Evolutionary conservation across 1,140 invertebrate species (phyloP).

Genomic region (Glomeris maerens): DNA sequence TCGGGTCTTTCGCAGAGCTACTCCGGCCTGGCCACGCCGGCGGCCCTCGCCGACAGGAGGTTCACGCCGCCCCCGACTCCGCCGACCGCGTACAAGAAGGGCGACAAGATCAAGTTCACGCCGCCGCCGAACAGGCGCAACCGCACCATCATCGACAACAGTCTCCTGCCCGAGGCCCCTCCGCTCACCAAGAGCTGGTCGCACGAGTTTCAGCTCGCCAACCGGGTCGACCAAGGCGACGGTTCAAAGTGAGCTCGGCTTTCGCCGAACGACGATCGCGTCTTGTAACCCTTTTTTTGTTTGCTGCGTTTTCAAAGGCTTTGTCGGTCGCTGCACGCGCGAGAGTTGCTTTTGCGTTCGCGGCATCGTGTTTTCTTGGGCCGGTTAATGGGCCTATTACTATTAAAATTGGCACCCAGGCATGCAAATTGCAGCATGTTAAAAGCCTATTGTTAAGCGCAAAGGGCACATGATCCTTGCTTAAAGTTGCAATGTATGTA

Average conservation of each 20-base stretch:
- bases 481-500: too few species aligned
- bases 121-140: conserved; percentile 60
- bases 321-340: too few species aligned
- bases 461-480: too few species aligned
- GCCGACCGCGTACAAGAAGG: conserved; percentile 30
- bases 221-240: conserved; percentile 28
- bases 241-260: too few species aligned
- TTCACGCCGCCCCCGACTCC: conserved; percentile 48
- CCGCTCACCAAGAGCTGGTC: conserved; percentile 78
- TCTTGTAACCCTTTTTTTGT: background rate
- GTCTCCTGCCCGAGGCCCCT: conserved; percentile 33
- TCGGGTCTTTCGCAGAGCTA: background rate
- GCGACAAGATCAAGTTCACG: conserved; percentile 47
- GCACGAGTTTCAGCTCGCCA: conserved; percentile 74
- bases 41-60: conserved; percentile 22
- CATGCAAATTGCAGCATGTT: too few species aligned
- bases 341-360: too few species aligned
- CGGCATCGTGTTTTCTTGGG: too few species aligned
- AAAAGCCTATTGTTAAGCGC: too few species aligned
- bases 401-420: too few species aligned
- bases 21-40: conserved; percentile 10
- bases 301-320: background rate
- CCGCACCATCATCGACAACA: conserved; percentile 36
- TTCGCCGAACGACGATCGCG: background rate
- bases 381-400: too few species aligned